Percentiles rank a stretch among this genome's conserved stretches.
Conservation (phyloP, 2,113 vertebrate genomes). For the Peromyscus californicus region DNA sequence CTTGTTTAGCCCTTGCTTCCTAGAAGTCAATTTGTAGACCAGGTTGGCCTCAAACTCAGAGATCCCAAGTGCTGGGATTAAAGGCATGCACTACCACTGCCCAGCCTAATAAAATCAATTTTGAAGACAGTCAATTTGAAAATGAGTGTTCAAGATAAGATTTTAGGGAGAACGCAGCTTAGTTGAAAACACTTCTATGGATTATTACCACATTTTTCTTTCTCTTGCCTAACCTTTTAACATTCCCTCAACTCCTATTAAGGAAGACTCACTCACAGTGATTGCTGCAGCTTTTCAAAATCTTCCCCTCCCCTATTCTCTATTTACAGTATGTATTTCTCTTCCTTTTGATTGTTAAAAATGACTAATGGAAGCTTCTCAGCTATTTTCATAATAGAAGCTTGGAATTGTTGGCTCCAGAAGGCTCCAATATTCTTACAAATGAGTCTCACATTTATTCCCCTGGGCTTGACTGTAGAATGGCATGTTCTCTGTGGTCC, state of each 20-base stretch:
- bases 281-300: conserved; percentile 54
- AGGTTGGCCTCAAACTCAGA: too few species aligned
- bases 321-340: background rate
- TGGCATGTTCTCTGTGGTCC: background rate
- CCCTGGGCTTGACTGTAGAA: background rate
- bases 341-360: background rate
- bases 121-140: background rate
- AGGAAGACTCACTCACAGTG: background rate
- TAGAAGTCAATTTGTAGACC: too few species aligned
- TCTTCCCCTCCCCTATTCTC: background rate
- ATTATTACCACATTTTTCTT: background rate
- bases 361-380: background rate
- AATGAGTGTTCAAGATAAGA: background rate
- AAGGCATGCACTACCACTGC: too few species aligned
- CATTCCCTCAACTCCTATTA: background rate
- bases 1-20: too few species aligned
- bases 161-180: background rate
- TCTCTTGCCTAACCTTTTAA: background rate
- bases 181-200: background rate
- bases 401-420: conserved; percentile 21
- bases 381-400: background rate
- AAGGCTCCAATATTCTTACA: background rate
- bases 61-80: too few species aligned
- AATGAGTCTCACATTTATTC: background rate
- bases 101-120: too few species aligned